Evolutionary conservation across 1,140 invertebrate species (phyloP).

Genomic region (Trachelipus rathkii): DNA sequence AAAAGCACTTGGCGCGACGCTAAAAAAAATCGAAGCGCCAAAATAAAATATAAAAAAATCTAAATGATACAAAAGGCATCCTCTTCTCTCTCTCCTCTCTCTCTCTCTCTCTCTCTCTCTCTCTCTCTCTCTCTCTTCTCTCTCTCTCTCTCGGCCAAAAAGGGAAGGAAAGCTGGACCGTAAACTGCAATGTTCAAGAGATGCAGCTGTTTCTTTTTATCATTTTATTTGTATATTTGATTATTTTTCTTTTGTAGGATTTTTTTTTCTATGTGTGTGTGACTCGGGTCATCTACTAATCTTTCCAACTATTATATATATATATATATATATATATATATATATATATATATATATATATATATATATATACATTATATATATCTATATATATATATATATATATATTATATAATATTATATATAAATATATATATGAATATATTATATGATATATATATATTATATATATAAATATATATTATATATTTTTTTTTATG

Average conservation of each 20-base stretch:
- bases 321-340: constrained; percentile 13
- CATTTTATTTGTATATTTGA: background rate
- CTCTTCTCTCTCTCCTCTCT: background rate
- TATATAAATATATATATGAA: background rate
- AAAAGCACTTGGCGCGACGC: too few relatives aligned
- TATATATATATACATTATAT: constrained; percentile 1
- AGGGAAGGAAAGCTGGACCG: too few relatives aligned
- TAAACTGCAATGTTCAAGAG: too few relatives aligned
- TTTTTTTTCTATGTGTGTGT: background rate
- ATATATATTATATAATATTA: constrained; percentile 13
- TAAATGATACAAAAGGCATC: too few relatives aligned
- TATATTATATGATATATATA: constrained; percentile 10
- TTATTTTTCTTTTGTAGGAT: background rate
- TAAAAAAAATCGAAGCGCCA: too few relatives aligned
- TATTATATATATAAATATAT: constrained; percentile 5
- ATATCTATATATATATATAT: background rate
- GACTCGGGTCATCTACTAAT: background rate
- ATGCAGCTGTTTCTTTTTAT: background rate
- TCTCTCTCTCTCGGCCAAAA: background rate
- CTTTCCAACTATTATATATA: background rate
- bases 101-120: background rate
- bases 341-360: constrained; percentile 15
- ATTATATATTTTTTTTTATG: background rate
- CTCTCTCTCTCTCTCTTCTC: constrained; percentile 11
- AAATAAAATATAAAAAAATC: too few relatives aligned